Evolutionary conservation across 2,888 invertebrate species (phyloP).

Genomic region (Cataglyphis altisquamis): DNA sequence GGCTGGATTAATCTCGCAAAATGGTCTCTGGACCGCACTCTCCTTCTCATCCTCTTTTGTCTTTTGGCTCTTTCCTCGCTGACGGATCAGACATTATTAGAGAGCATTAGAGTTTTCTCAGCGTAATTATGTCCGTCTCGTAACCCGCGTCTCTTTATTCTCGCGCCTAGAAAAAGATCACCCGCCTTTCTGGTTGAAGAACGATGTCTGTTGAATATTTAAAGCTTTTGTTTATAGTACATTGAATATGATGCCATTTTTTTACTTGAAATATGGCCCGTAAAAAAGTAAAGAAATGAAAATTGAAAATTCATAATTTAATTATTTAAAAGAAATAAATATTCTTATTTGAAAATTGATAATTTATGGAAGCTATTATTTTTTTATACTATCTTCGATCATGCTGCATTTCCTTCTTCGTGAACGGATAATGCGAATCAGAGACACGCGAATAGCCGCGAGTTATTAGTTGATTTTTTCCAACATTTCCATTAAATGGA

Average conservation of each 20-base stretch:
- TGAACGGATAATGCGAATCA: not conserved
- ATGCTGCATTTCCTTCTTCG: not conserved
- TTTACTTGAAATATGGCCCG: not conserved
- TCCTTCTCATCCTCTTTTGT: constrained; percentile 45
- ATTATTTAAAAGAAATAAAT: not conserved
- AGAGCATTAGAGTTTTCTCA: constrained; percentile 56
- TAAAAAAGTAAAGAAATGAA: not conserved
- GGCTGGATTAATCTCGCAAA: constrained; percentile 69
- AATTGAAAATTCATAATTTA: not conserved
- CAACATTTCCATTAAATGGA: not conserved
- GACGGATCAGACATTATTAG: constrained; percentile 68
- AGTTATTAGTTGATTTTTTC: constrained; percentile 4
- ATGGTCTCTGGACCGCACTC: constrained; percentile 54
- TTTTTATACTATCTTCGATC: constrained; percentile 6
- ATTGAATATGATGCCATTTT: not conserved
- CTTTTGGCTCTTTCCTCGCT: constrained; percentile 19
- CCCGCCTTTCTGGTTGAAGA: too few species aligned
- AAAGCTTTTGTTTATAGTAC: not conserved
- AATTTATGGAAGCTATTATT: not conserved
- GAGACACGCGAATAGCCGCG: not conserved
- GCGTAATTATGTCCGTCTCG: constrained; percentile 44
- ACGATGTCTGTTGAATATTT: constrained; percentile 1
- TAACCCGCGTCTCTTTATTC: constrained; percentile 6
- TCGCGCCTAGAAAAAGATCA: not conserved
- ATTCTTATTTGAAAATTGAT: not conserved